Base-by-base conservation (phyloP, 2,888 invertebrate species). In the Noctua fimbriata region DNA sequence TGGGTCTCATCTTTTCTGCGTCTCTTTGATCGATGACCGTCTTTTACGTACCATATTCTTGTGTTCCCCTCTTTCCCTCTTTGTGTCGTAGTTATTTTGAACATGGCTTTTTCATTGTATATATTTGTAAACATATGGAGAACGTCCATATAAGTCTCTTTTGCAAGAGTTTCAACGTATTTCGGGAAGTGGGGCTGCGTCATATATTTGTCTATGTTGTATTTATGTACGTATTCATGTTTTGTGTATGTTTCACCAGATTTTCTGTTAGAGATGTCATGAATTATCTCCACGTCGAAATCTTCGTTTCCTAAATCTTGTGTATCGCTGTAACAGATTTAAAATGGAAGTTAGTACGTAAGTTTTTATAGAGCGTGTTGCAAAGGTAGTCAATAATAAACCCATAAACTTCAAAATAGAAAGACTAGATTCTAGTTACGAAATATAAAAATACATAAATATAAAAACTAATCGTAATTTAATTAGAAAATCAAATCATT, bases 121-220 rank as follows among this genome's bases (percentile, higher is more conserved):
- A 93, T 86, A 66, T 90, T 91, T 1, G 90, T 87, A 21, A 93
- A 90, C 93, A 93, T 93, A 32, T 89, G 85, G 12, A 91, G 83
- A 6, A 91, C 90, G 32, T 93, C 90, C 49, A 88, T 88, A 14
- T 89, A 78, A 0, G 90, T 92, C 79, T 92, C 90, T 60, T 90
- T 92, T 14, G 92, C 90, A 36, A 92, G 82, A 7, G 89, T 92
- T 67, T 91, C 90, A 16, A 93, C 86, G 83, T 92, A 93, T 86
- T 90, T 92, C 10, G 92, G 92, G 78, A 93, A 93, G 76, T 90
- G 88, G 0, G 91, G 89, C 58, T 90, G 90, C 16, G 86, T 88
- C 93, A 93, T 92, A 76, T 93, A 93, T 60, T 89, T 89, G 69
- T 92, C 91, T 66, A 93, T 89, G 80, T 93, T 93, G 77, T 92